phyloP scores from a whole-genome alignment of 2,113 vertebrate genomes.

The Siphamia tubifer region DNA sequence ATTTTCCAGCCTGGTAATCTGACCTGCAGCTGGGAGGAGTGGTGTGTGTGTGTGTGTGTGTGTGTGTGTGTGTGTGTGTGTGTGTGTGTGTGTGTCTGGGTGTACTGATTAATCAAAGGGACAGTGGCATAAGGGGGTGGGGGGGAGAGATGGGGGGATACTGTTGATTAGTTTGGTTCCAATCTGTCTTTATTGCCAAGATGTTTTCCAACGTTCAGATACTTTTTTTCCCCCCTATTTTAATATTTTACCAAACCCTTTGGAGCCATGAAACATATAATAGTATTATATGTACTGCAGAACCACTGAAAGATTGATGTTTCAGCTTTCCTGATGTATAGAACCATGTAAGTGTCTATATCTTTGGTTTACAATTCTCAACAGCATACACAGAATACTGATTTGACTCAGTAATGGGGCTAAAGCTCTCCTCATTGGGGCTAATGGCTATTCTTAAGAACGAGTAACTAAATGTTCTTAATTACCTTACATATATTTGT shows the following conservation, averaged over 20 bases:
- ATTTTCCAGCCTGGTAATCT: constrained; percentile 39
- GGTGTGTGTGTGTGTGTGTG: not conserved
- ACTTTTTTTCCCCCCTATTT: not conserved
- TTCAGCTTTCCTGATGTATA: no score
- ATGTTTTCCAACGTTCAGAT: not conserved
- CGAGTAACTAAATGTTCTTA: no score
- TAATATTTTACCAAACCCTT: not conserved
- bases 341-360: no score
- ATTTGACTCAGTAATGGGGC: no score
- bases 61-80: not conserved
- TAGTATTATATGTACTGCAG: not conserved
- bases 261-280: not conserved
- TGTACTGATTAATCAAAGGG: constrained; percentile 32
- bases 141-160: not conserved
- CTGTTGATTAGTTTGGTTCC: not conserved
- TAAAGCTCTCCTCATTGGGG: no score
- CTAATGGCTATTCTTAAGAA: no score
- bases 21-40: constrained; percentile 5
- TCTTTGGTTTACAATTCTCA: no score
- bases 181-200: not conserved
- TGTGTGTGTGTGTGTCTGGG: not conserved
- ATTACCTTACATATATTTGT: no score
- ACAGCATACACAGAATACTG: no score
- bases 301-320: no score
- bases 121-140: not conserved